Evolutionary conservation across 2,113 vertebrate genomes (phyloP), one percentile per base, ranked within the genome.

Genomic region (Macquaria australasica): DNA sequence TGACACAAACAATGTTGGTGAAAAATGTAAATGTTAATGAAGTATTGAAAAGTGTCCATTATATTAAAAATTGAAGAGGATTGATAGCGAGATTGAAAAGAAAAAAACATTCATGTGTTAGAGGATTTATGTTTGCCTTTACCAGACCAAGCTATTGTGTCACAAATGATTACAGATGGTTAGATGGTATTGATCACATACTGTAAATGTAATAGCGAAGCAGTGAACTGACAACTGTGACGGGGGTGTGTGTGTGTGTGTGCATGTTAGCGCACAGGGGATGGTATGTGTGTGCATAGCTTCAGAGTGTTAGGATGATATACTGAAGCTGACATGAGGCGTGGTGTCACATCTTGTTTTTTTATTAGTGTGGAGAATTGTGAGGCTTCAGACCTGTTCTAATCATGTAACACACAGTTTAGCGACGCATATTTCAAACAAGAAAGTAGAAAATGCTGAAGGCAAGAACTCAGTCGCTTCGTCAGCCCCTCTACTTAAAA

Each of bases 331-430:
- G 88, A 87, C 51, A 56, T 6, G 25, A 84, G 77, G 56, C 39
- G 34, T 71, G 50, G 41, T 56, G 53, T 88, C 50, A 58, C 55
- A 76, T 87, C 50, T 79, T 12, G 53, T 77, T 81, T 82, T 34
- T 34, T 82, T 78, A 87, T 82, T 83, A 75, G 68, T 31, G 64
- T 50, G 55, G 48, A 88, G 74, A 88, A 71, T 76, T 77, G 81
- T 59, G 56, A 82, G 58, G 64, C 43, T 9, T 83, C 55, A 56
- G 73, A 63, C 51, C 60, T 85, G 60, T 67, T 76, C 43, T 84
- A 82, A 83, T 79, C 53, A 73, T 55, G 58, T 66, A 60, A 56
- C 70, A 50, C 41, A 64, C 81, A 71, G 60, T 80, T 41, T 21
- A 70, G 69, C 8, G 0, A 73, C 74, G 15, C 41, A 73, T 23